Evolutionary conservation across 2,888 invertebrate genomes (phyloP).

Genomic region (Caenorhabditis sp.): DNA sequence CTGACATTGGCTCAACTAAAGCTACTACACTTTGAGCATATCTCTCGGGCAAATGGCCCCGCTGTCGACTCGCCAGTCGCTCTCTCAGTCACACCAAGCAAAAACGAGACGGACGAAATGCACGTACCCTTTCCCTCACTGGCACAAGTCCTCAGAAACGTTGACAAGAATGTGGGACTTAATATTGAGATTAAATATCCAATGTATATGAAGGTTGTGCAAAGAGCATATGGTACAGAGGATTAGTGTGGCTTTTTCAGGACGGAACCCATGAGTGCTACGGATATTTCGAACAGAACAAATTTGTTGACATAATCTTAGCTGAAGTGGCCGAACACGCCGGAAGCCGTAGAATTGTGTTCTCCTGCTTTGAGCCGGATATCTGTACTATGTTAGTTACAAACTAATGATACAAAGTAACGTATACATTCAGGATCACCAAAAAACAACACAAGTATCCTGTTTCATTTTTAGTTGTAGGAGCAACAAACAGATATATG

Average conservation of each 20-base stretch:
- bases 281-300: slow-evolving; percentile 89
- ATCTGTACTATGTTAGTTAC: slow-evolving; percentile 89
- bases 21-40: slow-evolving; percentile 73
- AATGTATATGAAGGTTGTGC: slow-evolving; percentile 86
- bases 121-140: slow-evolving; percentile 92
- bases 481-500: slow-evolving; percentile 87
- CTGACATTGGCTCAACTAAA: slow-evolving; percentile 72
- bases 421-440: slow-evolving; percentile 86
- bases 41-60: slow-evolving; percentile 93
- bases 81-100: slow-evolving; percentile 61
- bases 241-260: slow-evolving; percentile 79
- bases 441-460: slow-evolving; percentile 98
- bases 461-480: slow-evolving; percentile 94
- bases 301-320: slow-evolving; percentile 92
- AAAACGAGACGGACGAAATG: slow-evolving; percentile 74
- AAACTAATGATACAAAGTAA: background rate
- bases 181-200: slow-evolving; percentile 99
- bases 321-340: slow-evolving; percentile 90
- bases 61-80: slow-evolving; percentile 85
- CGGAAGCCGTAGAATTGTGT: slow-evolving; percentile 91
- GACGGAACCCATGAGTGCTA: slow-evolving; percentile 83
- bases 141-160: slow-evolving; percentile 89
- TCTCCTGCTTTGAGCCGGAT: slow-evolving; percentile 97
- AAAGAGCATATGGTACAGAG: background rate
- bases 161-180: slow-evolving; percentile 93